These are phyloP conservation scores for Timandra comae DNA, from an alignment of 2,888 invertebrate genomes.

Conservation along the genomic window DNA sequence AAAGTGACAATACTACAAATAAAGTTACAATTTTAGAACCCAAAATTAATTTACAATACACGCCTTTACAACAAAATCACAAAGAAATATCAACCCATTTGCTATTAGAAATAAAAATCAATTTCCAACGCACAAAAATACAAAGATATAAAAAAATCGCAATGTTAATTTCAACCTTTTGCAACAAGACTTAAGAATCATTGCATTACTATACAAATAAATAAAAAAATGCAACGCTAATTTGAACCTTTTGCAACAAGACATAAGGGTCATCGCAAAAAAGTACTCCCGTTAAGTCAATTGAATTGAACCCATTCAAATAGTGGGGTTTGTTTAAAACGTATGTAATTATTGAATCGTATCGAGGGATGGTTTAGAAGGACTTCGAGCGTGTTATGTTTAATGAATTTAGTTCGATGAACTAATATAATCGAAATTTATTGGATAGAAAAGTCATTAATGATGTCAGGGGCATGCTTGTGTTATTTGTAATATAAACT, in stretches of 20 bases:
- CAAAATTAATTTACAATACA: slow-evolving; percentile 48
- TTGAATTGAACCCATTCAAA: slow-evolving; percentile 71
- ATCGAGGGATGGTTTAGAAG: slow-evolving; percentile 45
- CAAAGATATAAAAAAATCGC: too few relatives aligned
- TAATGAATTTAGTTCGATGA: slow-evolving; percentile 63
- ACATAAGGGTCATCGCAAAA: slow-evolving; percentile 10
- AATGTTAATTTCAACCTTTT: slow-evolving; percentile 28
- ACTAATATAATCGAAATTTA: slow-evolving; percentile 37
- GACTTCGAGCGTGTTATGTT: slow-evolving; percentile 59
- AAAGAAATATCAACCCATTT: too few relatives aligned
- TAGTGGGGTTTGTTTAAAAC: slow-evolving; percentile 67
- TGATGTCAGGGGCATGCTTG: too few relatives aligned
- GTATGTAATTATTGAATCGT: slow-evolving; percentile 70
- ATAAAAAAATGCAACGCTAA: slow-evolving; percentile 11
- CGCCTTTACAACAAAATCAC: too few relatives aligned
- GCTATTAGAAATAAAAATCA: too few relatives aligned
- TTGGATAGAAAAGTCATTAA: slow-evolving; percentile 11
- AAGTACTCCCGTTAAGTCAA: slow-evolving; percentile 44
- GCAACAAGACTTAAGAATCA: slow-evolving; percentile 2
- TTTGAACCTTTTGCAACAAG: background rate
- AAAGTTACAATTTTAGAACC: slow-evolving; percentile 66
- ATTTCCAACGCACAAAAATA: too few relatives aligned
- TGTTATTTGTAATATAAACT: too few relatives aligned
- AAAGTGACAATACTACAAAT: slow-evolving; percentile 74
- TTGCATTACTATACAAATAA: background rate